A percentile compares a stretch with the other conserved stretches of the same genome.
These are phyloP conservation scores for Pachliopta kotzebuea DNA, from an alignment of 2,888 invertebrate genomes.

Conservation along the genomic window DNA sequence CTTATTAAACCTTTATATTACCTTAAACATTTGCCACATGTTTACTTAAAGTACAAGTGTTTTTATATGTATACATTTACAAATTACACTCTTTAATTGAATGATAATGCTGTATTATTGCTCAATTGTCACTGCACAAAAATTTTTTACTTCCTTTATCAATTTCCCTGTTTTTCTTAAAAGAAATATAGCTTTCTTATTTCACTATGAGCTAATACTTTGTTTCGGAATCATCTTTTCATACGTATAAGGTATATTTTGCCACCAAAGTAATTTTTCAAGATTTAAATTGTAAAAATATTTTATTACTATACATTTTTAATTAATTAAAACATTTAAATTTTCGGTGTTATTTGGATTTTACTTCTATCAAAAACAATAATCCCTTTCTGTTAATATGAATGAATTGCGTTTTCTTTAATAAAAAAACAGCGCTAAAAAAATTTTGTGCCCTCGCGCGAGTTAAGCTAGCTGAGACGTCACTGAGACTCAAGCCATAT, in stretches of 20 bases:
- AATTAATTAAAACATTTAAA: no score
- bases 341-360: no score
- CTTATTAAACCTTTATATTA: slow-evolving; percentile 2
- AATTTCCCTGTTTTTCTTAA: slow-evolving; percentile 46
- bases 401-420: no score
- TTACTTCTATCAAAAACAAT: no score
- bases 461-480: no score
- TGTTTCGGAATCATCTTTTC: slow-evolving; percentile 58
- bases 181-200: slow-evolving; percentile 51
- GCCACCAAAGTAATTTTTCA: slow-evolving; percentile 43
- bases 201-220: slow-evolving; percentile 53
- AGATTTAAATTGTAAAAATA: no score
- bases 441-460: no score
- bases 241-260: slow-evolving; percentile 66
- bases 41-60: slow-evolving; percentile 45
- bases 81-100: slow-evolving; percentile 33
- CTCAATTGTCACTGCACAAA: slow-evolving; percentile 37
- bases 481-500: no score
- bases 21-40: slow-evolving; percentile 1
- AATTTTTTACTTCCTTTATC: slow-evolving; percentile 23
- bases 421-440: no score
- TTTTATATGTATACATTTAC: slow-evolving; percentile 37
- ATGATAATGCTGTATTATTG: slow-evolving; percentile 46
- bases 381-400: no score
- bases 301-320: no score